These are phyloP conservation scores for Pachycephala philippinensis DNA, from an alignment of 2,113 vertebrate species.

Conservation along the genomic window DNA sequence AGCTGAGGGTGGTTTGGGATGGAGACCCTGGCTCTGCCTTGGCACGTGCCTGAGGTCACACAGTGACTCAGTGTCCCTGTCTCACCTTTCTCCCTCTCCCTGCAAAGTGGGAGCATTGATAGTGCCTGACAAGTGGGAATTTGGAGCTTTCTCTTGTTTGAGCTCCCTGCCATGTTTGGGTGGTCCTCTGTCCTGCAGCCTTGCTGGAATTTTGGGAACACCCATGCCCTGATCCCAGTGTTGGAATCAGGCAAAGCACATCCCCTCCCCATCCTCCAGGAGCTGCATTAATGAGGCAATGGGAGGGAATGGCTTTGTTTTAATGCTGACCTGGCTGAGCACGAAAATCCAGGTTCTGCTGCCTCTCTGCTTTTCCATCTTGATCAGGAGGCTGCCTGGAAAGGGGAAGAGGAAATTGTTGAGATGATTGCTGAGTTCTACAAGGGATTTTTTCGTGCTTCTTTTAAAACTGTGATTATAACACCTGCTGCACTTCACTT, in stretches of 20 bases:
- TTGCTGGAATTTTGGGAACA: not conserved
- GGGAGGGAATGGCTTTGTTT: not conserved
- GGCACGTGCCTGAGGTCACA: not conserved
- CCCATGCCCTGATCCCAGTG: not conserved
- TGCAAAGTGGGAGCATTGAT: not conserved
- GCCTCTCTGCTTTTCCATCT: not conserved
- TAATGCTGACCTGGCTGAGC: conserved; percentile 1
- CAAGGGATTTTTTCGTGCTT: not conserved
- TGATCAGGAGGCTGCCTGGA: not conserved
- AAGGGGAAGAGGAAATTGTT: not conserved
- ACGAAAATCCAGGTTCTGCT: conserved; percentile 3
- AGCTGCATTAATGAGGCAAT: not conserved
- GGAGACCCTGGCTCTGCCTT: not conserved
- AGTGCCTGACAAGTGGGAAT: not conserved
- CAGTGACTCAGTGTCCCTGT: not conserved
- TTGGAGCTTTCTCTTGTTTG: not conserved
- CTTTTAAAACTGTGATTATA: not conserved
- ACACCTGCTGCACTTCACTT: not conserved
- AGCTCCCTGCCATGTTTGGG: not conserved
- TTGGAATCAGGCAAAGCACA: not conserved
- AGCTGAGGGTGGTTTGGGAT: not conserved
- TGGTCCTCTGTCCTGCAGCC: not conserved
- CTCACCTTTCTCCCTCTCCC: not conserved
- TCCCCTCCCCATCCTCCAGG: not conserved
- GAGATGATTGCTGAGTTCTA: not conserved